These are phyloP conservation scores for Diorhabda sublineata DNA, from an alignment of 1,140 invertebrate species.

Conservation along the genomic window DNA sequence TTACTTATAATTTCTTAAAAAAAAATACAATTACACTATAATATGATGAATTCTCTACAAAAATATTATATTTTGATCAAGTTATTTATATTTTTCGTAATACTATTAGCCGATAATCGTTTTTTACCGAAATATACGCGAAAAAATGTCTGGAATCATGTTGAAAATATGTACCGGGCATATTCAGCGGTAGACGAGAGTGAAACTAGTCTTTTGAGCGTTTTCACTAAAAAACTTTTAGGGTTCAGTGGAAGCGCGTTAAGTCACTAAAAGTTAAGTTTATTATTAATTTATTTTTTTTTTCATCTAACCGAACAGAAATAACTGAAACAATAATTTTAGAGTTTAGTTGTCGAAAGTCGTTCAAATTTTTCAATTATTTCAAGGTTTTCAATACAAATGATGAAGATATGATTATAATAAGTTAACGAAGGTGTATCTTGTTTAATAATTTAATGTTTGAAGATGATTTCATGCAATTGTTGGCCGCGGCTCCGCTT, in stretches of 20 bases:
- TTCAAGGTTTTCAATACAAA: too few species aligned
- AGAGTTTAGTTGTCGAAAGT: not conserved
- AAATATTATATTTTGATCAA: too few species aligned
- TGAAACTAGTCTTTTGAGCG: constrained; percentile 40
- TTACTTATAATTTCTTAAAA: too few species aligned
- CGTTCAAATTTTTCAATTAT: not conserved
- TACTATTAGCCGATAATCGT: constrained; percentile 45
- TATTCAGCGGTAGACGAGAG: constrained; percentile 35
- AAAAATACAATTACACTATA: too few species aligned
- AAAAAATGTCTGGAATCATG: constrained; percentile 4
- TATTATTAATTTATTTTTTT: constrained; percentile 23
- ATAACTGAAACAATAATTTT: constrained; percentile 12
- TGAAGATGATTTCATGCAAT: too few species aligned
- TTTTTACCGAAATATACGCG: constrained; percentile 19
- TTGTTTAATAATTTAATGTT: too few species aligned
- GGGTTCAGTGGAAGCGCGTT: constrained; percentile 20
- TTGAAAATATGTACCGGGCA: constrained; percentile 17
- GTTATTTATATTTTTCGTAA: constrained; percentile 5
- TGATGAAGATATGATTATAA: too few species aligned
- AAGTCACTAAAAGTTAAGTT: constrained; percentile 34
- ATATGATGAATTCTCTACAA: too few species aligned
- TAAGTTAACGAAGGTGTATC: too few species aligned
- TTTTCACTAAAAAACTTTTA: constrained; percentile 13
- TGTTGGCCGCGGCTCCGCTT: too few species aligned
- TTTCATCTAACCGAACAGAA: constrained; percentile 7